Base-by-base conservation (phyloP, 2,797 vertebrate genomes). In the Otolemur crassicaudatus region DNA sequence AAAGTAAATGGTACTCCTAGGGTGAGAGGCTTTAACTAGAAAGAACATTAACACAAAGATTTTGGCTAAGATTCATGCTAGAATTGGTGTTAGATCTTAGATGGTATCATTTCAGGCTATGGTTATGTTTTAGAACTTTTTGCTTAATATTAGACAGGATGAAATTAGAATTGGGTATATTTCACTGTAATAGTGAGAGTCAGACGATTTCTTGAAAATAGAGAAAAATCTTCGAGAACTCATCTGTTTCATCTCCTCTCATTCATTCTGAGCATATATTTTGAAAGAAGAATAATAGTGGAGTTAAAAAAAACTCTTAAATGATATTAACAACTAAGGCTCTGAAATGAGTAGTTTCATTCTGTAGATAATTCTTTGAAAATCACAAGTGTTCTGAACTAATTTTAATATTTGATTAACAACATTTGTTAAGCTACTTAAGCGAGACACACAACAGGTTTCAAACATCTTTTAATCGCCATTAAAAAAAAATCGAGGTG, bases 391-490 rank as follows among this genome's bases (percentile, higher is more conserved):
- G 81, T 81, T 92, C 72, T 58, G 69, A 72, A 43, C 73, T 89
- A 89, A 65, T 87, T 92, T 87, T 77, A 58, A 53, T 75, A 87
- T 83, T 90, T 93, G 17, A 60, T 80, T 83, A 79, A 65, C 61
- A 77, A 70, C 40, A 53, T 53, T 69, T 46, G 13, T 31, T 58
- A 69, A 20, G n/a, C 53, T 43, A 31, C 19, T 43, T 92, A 83
- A 56, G 31, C 34, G 88, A 75, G 7, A 85, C 53, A 89, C 14
- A 89, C 11, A 87, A 95, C 93, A 16, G 34, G 14, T 89, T 77
- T 92, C 49, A 93, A 92, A n/a, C 73, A 61, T 58, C 49, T 73
- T 93, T 84, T 91, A 67, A 70, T 87, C 7, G 14, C 56, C 9
- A 29, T 88, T 93, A 61, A 94, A 87, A 65, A 87, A 65, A 53